These are phyloP conservation scores for Dendrocopos noguchii DNA, from an alignment of 2,113 vertebrate species.

Conservation along the genomic window DNA sequence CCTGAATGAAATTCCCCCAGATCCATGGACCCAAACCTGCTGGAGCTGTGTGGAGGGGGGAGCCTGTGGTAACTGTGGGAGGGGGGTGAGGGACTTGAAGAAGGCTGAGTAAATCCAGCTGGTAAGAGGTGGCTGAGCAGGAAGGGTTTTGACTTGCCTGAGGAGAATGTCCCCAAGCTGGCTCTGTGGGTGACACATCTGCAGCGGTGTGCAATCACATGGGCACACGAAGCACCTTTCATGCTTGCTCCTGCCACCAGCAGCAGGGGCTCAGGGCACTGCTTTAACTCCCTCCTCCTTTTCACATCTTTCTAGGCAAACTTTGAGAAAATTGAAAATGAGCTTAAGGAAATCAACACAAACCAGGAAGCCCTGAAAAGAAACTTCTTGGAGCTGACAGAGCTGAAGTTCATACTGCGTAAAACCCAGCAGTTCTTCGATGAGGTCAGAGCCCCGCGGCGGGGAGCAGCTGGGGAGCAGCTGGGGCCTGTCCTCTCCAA, in stretches of 20 bases:
- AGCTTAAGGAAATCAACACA: slow-evolving; percentile 98
- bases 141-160: neutral
- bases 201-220: accelerated
- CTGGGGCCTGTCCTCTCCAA: slow-evolving; percentile 16
- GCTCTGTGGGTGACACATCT: neutral
- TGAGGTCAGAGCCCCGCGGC: slow-evolving; percentile 86
- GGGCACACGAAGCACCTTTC: neutral
- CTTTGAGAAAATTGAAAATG: slow-evolving; percentile 98
- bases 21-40: neutral
- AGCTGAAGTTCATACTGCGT: slow-evolving; percentile 97
- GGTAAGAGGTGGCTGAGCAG: neutral
- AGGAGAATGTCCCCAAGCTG: neutral
- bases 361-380: slow-evolving; percentile 98
- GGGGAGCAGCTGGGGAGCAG: slow-evolving; percentile 38
- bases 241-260: no score
- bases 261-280: neutral
- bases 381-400: slow-evolving; percentile 97
- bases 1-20: neutral
- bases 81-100: neutral
- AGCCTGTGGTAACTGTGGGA: neutral
- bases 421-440: slow-evolving; percentile 99
- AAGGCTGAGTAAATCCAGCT: accelerated
- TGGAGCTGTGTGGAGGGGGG: accelerated
- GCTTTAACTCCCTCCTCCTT: neutral
- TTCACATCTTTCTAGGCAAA: slow-evolving; percentile 82